Conservation (phyloP, 2,113 vertebrate genomes). For the Cettia cetti region DNA sequence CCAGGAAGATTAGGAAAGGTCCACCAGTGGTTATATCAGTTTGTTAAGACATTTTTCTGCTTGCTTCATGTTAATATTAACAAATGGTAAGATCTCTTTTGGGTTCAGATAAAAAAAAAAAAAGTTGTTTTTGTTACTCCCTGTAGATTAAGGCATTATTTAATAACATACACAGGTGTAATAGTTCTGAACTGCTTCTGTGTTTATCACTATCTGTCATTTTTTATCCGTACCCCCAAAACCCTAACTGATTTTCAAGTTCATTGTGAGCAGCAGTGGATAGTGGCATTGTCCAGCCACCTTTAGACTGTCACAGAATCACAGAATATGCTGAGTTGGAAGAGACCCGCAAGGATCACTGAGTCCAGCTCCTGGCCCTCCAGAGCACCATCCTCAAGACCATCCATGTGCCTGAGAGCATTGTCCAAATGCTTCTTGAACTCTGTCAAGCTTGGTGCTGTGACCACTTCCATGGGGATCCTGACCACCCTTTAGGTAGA, state of each 20-base stretch:
- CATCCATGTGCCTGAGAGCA: neutral
- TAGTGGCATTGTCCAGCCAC: neutral
- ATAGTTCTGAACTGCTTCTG: neutral
- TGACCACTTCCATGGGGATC: neutral
- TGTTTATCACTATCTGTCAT: neutral
- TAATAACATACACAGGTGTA: neutral
- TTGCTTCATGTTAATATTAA: neutral
- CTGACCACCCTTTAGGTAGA: neutral
- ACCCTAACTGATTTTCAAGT: neutral
- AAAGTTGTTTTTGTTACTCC: neutral
- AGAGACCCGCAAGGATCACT: neutral
- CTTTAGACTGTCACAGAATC: neutral
- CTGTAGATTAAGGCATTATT: neutral
- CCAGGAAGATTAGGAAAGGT: neutral
- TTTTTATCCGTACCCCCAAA: neutral
- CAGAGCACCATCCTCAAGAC: neutral
- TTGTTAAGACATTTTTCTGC: neutral
- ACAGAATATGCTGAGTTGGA: neutral
- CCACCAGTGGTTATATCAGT: neutral
- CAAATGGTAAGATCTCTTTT: neutral
- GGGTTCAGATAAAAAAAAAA: neutral
- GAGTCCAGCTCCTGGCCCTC: neutral
- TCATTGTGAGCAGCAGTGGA: neutral
- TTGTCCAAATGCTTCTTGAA: neutral
- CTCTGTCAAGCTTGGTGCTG: neutral